Evolutionary conservation across 2,888 invertebrate species (phyloP).

Genomic region (Cremastinae sp.): DNA sequence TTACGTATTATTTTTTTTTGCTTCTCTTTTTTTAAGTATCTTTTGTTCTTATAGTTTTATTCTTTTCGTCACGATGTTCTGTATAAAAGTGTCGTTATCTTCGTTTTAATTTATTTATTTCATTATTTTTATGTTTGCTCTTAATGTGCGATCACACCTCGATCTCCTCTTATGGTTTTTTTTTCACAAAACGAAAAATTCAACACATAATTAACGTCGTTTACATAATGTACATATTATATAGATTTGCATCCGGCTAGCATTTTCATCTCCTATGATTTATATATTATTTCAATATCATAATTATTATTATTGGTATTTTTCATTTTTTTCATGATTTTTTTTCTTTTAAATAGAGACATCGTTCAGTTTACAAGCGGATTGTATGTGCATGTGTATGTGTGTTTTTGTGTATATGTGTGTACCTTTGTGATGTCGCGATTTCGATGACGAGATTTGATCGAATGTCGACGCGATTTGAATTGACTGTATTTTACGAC

Average conservation of each 20-base stretch:
- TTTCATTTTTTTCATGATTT: slow-evolving; percentile 24
- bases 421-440: slow-evolving; percentile 57
- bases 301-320: slow-evolving; percentile 38
- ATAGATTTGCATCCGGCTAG: slow-evolving; percentile 75
- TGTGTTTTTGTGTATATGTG: slow-evolving; percentile 33
- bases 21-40: slow-evolving; percentile 18
- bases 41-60: slow-evolving; percentile 6
- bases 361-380: slow-evolving; percentile 69
- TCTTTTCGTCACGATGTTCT: slow-evolving; percentile 48
- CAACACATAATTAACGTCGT: slow-evolving; percentile 75
- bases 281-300: slow-evolving; percentile 73
- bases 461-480: slow-evolving; percentile 42
- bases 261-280: slow-evolving; percentile 69
- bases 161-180: slow-evolving; percentile 32
- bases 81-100: slow-evolving; percentile 51
- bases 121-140: slow-evolving; percentile 16
- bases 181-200: slow-evolving; percentile 65
- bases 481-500: no score
- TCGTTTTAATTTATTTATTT: slow-evolving; percentile 28
- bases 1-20: slow-evolving; percentile 1
- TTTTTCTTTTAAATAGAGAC: slow-evolving; percentile 66
- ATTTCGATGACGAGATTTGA: slow-evolving; percentile 39
- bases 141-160: slow-evolving; percentile 26
- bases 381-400: slow-evolving; percentile 54
- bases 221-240: slow-evolving; percentile 76